Base-by-base conservation (phyloP, 2,888 invertebrate genomes). In the Drosophila prostipennis region DNA sequence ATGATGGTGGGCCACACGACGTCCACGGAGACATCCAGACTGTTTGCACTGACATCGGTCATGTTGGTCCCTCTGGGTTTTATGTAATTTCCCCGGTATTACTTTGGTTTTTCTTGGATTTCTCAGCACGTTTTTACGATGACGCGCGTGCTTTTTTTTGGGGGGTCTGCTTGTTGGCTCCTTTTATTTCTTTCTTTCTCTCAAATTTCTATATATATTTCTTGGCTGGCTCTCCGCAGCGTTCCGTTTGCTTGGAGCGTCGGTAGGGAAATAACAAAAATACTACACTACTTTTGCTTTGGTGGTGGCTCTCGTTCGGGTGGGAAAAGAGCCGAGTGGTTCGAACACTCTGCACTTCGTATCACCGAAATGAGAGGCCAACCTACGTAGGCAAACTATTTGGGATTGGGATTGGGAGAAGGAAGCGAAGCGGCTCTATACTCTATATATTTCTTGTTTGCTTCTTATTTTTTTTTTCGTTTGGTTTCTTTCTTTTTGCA, bases 1-100 rank as follows among this genome's bases (percentile, higher is more conserved):
- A 90, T 74, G 2, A 79, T 51, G 3, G 64, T 53, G 14, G 90
- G 90, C 49, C 89, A 76, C 11, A 90, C 51, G 23, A 90, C 78
- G 48, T 90, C 90, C 37, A 67, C 69, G 16, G 73, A 32, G 0
- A 89, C 3, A 42, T 88, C 67, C 10, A 90, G 52, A 51, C 78
- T 82, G 45, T 78, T 77, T 14, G 56, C 43, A 32, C 46, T 46
- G 46, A 6, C 29, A 69, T 45, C 55, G 52, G 64, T 68, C 83
- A 87, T 68, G n/a, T n/a, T n/a, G n/a, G n/a, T n/a, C n/a, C n/a
- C n/a, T 2, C 1, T 26, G 29, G 32, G 39, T 14, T 53, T 58
- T 52, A 37, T 48, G 32, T 52, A 53, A 60, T 48, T 53, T 37
- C 29, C 19, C 13, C 6, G 46, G 16, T 51, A 42, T 42, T 65